Conservation (phyloP, 1,140 invertebrate genomes). For the Phymorhynchus buccinoides region DNA sequence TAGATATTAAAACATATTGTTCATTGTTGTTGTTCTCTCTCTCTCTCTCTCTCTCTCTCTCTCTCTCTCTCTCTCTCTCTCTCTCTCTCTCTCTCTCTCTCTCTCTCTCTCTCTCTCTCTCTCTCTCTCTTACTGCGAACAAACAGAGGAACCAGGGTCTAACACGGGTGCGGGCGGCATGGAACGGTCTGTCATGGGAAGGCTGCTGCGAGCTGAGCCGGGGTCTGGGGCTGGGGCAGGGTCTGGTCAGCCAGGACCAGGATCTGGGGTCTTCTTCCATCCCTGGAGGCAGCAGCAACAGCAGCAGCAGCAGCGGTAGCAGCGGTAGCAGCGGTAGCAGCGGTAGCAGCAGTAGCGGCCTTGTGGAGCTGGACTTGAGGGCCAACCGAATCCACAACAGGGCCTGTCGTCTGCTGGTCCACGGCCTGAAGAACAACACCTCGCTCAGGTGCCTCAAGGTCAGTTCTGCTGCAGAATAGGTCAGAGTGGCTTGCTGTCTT, state of each 20-base stretch:
- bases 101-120: no score
- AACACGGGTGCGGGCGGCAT: conserved; percentile 58
- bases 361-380: conserved; percentile 62
- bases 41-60: no score
- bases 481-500: background rate
- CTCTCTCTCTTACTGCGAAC: no score
- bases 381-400: conserved; percentile 61
- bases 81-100: no score
- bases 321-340: no score
- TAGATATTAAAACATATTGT: no score
- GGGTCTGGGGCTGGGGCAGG: conserved; percentile 41
- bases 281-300: no score
- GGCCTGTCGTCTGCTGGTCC: conserved; percentile 57
- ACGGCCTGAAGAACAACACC: conserved; percentile 57
- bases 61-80: no score
- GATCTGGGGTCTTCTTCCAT: no score
- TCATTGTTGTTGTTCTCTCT: no score
- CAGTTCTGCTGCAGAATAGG: background rate
- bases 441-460: conserved; percentile 59
- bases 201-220: conserved; percentile 64
- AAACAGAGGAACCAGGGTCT: conserved; percentile 55
- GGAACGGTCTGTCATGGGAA: conserved; percentile 68
- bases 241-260: background rate
- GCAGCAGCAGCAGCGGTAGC: no score
- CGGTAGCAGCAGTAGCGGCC: conserved; percentile 51